Conservation (phyloP, 2,888 invertebrate species). For the Yponomeuta evonymella region DNA sequence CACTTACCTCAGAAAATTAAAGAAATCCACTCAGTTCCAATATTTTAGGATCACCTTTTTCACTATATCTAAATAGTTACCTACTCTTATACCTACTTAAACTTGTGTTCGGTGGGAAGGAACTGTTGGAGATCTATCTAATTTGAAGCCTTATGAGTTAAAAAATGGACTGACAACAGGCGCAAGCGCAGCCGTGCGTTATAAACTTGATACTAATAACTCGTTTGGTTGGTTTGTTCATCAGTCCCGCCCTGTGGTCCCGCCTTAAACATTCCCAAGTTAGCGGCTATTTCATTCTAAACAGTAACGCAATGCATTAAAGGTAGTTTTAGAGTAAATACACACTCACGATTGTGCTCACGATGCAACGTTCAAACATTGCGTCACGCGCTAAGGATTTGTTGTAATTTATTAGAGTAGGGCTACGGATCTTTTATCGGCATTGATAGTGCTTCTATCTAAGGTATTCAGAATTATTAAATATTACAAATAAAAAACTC, state of each 20-base stretch:
- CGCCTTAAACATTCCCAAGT: background rate
- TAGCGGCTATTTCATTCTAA: background rate
- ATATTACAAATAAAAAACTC: too few species aligned
- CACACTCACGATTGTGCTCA: too few species aligned
- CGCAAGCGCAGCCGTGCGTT: conserved; percentile 31
- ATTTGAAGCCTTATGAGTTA: background rate
- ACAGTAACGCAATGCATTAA: background rate
- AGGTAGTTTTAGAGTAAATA: background rate
- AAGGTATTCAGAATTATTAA: too few species aligned
- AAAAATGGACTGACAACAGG: conserved; percentile 21
- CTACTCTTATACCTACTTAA: too few species aligned
- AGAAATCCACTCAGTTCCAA: too few species aligned
- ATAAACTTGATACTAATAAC: conserved; percentile 32
- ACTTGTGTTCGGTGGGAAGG: too few species aligned
- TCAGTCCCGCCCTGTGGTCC: background rate
- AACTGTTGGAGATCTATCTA: too few species aligned
- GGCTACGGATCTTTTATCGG: too few species aligned
- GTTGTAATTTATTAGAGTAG: background rate
- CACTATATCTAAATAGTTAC: too few species aligned
- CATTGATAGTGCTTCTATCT: too few species aligned
- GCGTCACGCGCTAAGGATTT: background rate
- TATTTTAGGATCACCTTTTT: too few species aligned
- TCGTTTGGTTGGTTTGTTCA: conserved; percentile 34
- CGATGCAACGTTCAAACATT: background rate
- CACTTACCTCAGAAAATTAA: too few species aligned